A percentile compares a stretch with the other conserved stretches of the same genome.
These are phyloP conservation scores for Bagarius yarrelli DNA, from an alignment of 2,113 vertebrate genomes.

Conservation along the genomic window DNA sequence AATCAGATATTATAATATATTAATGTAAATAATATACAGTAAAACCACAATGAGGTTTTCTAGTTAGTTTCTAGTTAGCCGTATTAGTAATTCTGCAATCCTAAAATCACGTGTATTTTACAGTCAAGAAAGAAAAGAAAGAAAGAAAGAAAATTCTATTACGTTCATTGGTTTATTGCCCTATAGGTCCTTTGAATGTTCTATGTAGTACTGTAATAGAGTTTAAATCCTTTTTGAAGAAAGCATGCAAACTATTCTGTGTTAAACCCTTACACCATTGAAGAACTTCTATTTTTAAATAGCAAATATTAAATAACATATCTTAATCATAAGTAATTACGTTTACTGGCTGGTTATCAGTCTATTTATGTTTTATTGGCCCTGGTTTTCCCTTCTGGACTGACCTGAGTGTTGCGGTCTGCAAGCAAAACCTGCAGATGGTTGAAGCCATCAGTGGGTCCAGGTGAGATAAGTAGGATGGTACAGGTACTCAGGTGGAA, in stretches of 20 bases:
- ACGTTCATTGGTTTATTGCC: neutral
- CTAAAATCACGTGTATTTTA: neutral
- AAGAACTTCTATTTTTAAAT: neutral
- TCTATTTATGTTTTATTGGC: neutral
- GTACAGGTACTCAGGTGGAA: conserved; percentile 78
- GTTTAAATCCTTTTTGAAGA: neutral
- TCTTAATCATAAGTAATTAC: neutral
- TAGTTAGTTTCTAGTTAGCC: neutral
- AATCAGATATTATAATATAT: neutral
- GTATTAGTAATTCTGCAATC: neutral
- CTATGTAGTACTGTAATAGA: neutral
- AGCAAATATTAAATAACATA: neutral
- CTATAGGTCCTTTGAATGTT: neutral
- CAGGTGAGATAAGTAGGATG: conserved; percentile 68
- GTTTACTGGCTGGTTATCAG: neutral
- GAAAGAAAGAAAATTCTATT: too few species aligned
- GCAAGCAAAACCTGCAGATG: conserved; percentile 75
- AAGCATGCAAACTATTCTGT: neutral
- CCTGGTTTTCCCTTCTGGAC: conserved; percentile 11
- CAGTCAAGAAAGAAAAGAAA: neutral
- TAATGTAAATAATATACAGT: neutral
- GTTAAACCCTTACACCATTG: neutral
- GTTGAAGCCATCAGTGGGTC: conserved; percentile 69
- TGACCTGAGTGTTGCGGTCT: conserved; percentile 78
- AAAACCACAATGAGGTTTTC: neutral